phyloP scores from a whole-genome alignment of 2,113 vertebrate species.

The Podocnemis expansa region DNA sequence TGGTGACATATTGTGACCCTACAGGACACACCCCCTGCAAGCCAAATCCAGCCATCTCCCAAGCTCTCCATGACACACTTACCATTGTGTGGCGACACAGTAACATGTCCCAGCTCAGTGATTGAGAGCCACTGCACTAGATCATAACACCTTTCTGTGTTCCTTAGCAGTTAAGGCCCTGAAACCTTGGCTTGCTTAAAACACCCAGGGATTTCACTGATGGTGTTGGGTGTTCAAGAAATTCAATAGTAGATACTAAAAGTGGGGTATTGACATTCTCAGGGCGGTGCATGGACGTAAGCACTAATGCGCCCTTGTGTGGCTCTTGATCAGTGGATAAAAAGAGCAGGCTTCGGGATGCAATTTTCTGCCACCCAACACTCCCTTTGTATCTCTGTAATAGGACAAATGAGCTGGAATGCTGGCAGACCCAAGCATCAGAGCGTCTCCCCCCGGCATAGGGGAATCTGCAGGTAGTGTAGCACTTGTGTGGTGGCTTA shows the following conservation, averaged over 20 bases:
- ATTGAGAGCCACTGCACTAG: too few relatives aligned
- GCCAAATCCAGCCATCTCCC: too few relatives aligned
- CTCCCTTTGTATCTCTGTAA: background rate
- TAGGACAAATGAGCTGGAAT: too few relatives aligned
- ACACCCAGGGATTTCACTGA: too few relatives aligned
- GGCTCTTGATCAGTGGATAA: background rate
- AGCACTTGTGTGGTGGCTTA: background rate
- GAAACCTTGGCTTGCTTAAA: too few relatives aligned
- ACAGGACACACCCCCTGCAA: too few relatives aligned
- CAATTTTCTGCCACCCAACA: background rate
- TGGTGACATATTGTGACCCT: too few relatives aligned
- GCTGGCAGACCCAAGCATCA: slow-evolving; percentile 10
- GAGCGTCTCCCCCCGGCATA: fast-evolving
- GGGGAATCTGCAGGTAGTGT: background rate
- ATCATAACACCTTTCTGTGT: background rate
- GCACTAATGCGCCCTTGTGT: background rate
- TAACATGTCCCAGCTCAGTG: too few relatives aligned
- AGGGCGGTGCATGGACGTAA: background rate
- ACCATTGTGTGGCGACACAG: too few relatives aligned
- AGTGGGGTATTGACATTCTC: background rate
- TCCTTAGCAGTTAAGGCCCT: background rate
- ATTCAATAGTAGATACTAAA: background rate
- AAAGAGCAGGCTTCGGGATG: background rate
- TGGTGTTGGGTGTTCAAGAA: background rate
- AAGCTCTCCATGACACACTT: too few relatives aligned